Percentiles rank a stretch among this genome's conserved stretches.
Conservation (phyloP, 2,888 invertebrate genomes). For the Pachycephus smyrnensis region DNA sequence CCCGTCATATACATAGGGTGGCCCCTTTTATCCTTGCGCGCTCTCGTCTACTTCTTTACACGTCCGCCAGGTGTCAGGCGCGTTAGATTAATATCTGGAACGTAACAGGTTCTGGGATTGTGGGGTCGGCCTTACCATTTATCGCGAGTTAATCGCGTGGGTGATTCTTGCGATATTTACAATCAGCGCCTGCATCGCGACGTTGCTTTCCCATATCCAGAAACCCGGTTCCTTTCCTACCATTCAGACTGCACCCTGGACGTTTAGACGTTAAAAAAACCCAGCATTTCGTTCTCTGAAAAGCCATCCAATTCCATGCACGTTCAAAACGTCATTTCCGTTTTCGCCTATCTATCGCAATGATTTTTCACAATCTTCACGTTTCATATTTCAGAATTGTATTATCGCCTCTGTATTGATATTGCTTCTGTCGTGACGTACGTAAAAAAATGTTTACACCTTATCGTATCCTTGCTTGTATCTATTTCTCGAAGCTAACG, state of each 20-base stretch:
- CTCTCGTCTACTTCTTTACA: conserved; percentile 29
- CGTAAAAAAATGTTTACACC: too few species aligned
- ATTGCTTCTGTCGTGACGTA: too few species aligned
- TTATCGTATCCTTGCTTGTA: too few species aligned
- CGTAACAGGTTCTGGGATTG: conserved; percentile 53
- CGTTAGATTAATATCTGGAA: conserved; percentile 41
- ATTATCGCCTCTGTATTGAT: not conserved
- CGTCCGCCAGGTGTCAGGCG: conserved; percentile 11
- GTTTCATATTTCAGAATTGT: not conserved
- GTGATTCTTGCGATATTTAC: conserved; percentile 36
- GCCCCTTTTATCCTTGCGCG: not conserved
- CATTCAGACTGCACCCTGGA: not conserved
- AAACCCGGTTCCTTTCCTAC: conserved; percentile 48
- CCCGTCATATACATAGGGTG: not conserved
- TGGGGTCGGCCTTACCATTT: conserved; percentile 23
- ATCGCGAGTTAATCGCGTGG: conserved; percentile 34
- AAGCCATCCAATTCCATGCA: not conserved
- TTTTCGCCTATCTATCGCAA: not conserved
- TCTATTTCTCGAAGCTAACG: too few species aligned
- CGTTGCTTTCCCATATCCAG: conserved; percentile 60
- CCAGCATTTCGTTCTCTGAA: not conserved
- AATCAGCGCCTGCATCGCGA: conserved; percentile 42
- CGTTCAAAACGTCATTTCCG: not conserved
- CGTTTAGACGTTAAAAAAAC: not conserved
- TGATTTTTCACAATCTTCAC: not conserved